Evolutionary conservation across 2,797 vertebrate genomes (phyloP), one percentile per base, ranked within the genome.

Genomic region (Holocentrus rufus): DNA sequence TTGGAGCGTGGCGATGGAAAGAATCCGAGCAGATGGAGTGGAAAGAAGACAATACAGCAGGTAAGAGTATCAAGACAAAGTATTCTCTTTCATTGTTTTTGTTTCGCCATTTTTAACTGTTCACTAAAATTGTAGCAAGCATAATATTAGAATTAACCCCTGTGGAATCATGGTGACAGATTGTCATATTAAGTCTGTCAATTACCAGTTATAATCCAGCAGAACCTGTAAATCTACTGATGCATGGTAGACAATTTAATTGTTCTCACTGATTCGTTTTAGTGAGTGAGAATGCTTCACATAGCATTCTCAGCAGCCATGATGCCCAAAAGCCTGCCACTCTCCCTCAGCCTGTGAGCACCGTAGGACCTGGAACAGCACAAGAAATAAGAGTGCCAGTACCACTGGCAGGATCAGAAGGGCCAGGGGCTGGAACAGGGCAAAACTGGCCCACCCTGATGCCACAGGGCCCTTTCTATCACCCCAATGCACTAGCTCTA

Each of bases 1-100:
- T 79, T 25, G 85, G 82, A 10, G 92, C 78, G 2, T 93, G 91
- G 92, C 88, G 88, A 22, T 93, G 93, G 94, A 94, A 69, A 66
- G 91, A 94, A 47, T 61, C 79, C 0, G 86, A 91, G 49, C 86
- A 85, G 27, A 74, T 61, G 1, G 61, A 85, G 34, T 85, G 89
- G 83, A 87, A 76, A 52, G 77, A 84, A 42, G 80, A 86, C 0
- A 36, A 69, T 15, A 2, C 1, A 14, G 18, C 23, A 69, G 91
- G 94, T 94, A 86, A 82, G 83, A 78, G 39, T 39, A 52, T 27
- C 2, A 65, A 30, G 36, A 13, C 13, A 27, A 60, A 49, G 42
- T 23, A 49, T n/a, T 11, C 30, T 13, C 1, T n/a, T 59, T 59
- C 13, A 44, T 30, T 31, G 2, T 15, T 17, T n/a, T 53, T 17